A percentile compares a stretch with the other conserved stretches of the same genome.
Evolutionary conservation across 2,113 vertebrate species (phyloP).

Genomic region (Cathartes aura): DNA sequence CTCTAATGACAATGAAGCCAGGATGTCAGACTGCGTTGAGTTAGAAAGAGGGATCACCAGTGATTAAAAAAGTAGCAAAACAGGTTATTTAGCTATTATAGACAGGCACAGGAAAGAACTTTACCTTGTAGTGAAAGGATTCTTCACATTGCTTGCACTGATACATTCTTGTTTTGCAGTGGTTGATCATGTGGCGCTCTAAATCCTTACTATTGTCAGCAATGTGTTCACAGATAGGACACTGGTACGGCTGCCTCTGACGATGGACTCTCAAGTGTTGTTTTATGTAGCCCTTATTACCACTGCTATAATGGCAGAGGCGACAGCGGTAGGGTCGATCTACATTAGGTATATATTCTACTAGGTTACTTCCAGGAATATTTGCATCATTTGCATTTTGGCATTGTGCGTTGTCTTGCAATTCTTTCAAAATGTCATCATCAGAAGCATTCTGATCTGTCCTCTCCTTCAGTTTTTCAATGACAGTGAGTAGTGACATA

Average conservation of each 20-base stretch:
- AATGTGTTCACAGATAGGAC: slow-evolving; percentile 95
- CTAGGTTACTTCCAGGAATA: slow-evolving; percentile 74
- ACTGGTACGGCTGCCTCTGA: slow-evolving; percentile 93
- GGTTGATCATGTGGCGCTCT: slow-evolving; percentile 95
- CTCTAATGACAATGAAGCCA: background rate
- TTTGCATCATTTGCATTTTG: slow-evolving; percentile 59
- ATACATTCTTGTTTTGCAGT: slow-evolving; percentile 92
- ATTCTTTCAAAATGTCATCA: slow-evolving; percentile 93
- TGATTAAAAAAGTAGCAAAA: background rate
- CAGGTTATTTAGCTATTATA: background rate
- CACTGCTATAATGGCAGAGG: slow-evolving; percentile 91
- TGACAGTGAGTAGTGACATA: slow-evolving; percentile 93
- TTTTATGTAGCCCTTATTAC: slow-evolving; percentile 96
- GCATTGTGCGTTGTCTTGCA: slow-evolving; percentile 92
- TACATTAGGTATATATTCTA: slow-evolving; percentile 86
- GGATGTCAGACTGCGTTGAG: background rate
- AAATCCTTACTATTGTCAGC: slow-evolving; percentile 89
- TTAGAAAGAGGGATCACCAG: background rate
- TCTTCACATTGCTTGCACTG: slow-evolving; percentile 90
- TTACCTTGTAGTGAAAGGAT: slow-evolving; percentile 95
- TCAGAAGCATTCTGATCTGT: slow-evolving; percentile 95
- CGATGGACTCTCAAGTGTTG: slow-evolving; percentile 94
- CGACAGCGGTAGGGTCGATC: slow-evolving; percentile 93
- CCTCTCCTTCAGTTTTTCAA: slow-evolving; percentile 92
- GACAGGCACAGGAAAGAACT: background rate